phyloP scores from a whole-genome alignment of 1,140 invertebrate species.

The Lordiphosa mommai region DNA sequence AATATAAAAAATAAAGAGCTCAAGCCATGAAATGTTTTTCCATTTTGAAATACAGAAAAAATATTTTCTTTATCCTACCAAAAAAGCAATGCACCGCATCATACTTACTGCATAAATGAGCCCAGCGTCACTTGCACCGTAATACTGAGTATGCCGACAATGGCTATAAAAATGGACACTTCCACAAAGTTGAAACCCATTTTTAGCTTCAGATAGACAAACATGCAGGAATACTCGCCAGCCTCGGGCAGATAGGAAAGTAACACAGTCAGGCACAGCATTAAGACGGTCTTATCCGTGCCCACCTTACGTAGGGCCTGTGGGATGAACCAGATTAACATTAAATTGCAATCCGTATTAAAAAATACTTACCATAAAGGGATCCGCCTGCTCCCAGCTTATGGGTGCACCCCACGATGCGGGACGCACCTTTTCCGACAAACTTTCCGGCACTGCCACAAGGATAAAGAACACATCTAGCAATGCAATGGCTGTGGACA shows the following conservation, averaged over 20 bases:
- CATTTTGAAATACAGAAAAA: neutral
- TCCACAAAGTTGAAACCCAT: constrained; percentile 97
- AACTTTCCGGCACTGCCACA: constrained; percentile 97
- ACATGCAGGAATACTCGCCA: constrained; percentile 99
- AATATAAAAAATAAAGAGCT: neutral
- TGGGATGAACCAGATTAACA: constrained; percentile 16
- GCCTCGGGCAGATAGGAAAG: constrained; percentile 99
- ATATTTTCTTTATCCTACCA: too few species aligned
- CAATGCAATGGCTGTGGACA: constrained; percentile 96
- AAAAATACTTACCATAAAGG: constrained; percentile 88
- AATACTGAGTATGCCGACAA: constrained; percentile 97
- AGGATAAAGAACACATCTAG: constrained; percentile 99
- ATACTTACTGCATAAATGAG: constrained; percentile 86
- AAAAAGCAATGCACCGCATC: too few species aligned
- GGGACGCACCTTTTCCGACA: constrained; percentile 95
- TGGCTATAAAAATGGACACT: constrained; percentile 98
- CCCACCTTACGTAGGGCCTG: constrained; percentile 95
- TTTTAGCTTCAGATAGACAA: constrained; percentile 98
- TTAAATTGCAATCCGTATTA: neutral
- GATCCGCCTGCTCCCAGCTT: constrained; percentile 98
- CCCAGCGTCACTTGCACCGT: constrained; percentile 95
- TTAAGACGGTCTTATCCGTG: constrained; percentile 96
- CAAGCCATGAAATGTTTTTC: too few species aligned
- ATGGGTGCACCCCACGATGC: constrained; percentile 90
- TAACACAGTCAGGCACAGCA: constrained; percentile 98